phyloP scores from a whole-genome alignment of 2,797 vertebrate species.

The Dendrocincla fuliginosa region DNA sequence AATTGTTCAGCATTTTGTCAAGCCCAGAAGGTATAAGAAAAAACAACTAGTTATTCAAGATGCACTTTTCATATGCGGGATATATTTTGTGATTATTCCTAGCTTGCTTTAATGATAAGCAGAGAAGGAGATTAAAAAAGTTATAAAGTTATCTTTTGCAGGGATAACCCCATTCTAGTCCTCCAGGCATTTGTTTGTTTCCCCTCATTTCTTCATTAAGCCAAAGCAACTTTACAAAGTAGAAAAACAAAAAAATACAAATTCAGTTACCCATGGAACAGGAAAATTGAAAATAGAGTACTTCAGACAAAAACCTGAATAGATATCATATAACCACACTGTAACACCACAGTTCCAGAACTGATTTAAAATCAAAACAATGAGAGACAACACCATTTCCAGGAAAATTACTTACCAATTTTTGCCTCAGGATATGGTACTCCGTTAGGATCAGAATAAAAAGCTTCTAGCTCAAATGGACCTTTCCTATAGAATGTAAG shows the following conservation, averaged over 20 bases:
- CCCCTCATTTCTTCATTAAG: background rate
- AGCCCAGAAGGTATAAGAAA: background rate
- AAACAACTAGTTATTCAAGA: background rate
- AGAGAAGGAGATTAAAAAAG: background rate
- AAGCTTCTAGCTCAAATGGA: conserved; percentile 80
- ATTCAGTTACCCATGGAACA: background rate
- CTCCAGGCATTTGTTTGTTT: background rate
- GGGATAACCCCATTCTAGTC: background rate
- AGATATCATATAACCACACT: background rate
- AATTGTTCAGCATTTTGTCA: background rate
- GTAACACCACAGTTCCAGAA: background rate
- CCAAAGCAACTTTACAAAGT: background rate
- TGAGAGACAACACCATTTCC: background rate
- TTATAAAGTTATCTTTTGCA: background rate
- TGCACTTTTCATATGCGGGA: background rate
- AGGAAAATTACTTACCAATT: conserved; percentile 75
- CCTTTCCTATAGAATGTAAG: conserved; percentile 81
- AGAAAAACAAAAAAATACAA: background rate
- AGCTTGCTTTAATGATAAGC: background rate
- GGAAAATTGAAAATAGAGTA: background rate
- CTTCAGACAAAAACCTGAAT: background rate
- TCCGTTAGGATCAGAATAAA: conserved; percentile 79
- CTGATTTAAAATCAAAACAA: background rate
- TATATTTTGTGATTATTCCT: background rate
- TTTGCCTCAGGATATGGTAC: conserved; percentile 81